phyloP scores from a whole-genome alignment of 64 coral and sea anemone genomes.

The Pocillopora verrucosa region DNA sequence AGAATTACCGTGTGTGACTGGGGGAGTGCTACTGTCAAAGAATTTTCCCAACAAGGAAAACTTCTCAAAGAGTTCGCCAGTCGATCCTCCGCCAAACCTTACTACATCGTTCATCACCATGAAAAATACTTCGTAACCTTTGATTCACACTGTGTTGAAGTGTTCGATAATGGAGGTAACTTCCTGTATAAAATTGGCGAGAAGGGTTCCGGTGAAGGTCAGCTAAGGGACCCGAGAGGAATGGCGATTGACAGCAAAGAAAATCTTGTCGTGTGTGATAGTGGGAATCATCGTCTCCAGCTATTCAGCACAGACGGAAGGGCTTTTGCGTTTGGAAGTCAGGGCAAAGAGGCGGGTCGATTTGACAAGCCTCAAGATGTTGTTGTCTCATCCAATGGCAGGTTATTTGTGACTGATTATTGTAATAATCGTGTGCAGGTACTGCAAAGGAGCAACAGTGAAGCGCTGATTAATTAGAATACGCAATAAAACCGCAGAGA shows the following conservation, averaged over 20 bases:
- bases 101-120: conserved; percentile 72
- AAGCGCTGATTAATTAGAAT: not conserved
- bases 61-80: conserved; percentile 61
- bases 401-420: conserved; percentile 72
- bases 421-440: conserved; percentile 72
- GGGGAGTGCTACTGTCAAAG: conserved; percentile 62
- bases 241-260: conserved; percentile 54
- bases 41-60: conserved; percentile 74
- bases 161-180: conserved; percentile 47
- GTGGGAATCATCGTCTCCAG: conserved; percentile 82
- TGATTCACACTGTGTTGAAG: conserved; percentile 70
- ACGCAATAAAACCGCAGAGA: no score
- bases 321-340: conserved; percentile 51
- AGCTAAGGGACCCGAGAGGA: conserved; percentile 76
- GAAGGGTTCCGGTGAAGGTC: conserved; percentile 36
- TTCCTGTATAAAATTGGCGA: conserved; percentile 77
- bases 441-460: not conserved
- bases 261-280: conserved; percentile 67
- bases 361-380: conserved; percentile 84
- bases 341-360: conserved; percentile 53
- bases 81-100: conserved; percentile 46
- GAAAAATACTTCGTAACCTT: conserved; percentile 71
- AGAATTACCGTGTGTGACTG: conserved; percentile 76
- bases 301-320: conserved; percentile 68
- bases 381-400: conserved; percentile 44